phyloP scores from a whole-genome alignment of 2,888 invertebrate genomes.

The Eucera pruinosa region DNA sequence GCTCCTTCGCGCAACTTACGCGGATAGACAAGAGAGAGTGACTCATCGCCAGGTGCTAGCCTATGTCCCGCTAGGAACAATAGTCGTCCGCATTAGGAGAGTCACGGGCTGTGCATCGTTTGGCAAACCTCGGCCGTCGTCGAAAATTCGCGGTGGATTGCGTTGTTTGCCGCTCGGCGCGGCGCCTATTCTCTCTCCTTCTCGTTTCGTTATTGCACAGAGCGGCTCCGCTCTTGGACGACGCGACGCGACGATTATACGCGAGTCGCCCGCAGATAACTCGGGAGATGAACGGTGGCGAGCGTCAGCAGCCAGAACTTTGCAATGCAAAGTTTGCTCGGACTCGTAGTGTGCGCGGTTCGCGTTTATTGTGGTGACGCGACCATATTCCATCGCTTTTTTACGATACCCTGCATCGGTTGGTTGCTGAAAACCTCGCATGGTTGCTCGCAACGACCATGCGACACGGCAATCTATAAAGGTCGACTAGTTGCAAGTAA shows the following conservation, averaged over 20 bases:
- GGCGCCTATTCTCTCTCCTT: too few species aligned
- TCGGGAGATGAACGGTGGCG: conserved; percentile 10
- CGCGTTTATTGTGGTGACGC: conserved; percentile 1
- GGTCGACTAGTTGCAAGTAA: conserved; percentile 27
- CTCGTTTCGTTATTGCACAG: too few species aligned
- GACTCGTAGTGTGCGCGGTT: too few species aligned
- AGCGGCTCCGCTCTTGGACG: too few species aligned
- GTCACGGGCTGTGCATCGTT: conserved; percentile 8
- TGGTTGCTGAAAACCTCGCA: too few species aligned
- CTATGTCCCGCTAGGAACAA: conserved; percentile 41
- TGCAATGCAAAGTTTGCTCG: conserved; percentile 34
- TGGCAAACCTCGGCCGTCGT: conserved; percentile 13
- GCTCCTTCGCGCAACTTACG: conserved; percentile 19
- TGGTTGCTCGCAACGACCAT: background rate
- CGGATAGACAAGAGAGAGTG: conserved; percentile 33
- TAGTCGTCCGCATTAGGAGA: conserved; percentile 29
- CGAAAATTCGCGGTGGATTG: conserved; percentile 21
- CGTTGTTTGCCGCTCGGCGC: too few species aligned
- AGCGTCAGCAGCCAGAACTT: conserved; percentile 7
- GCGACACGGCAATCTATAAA: conserved; percentile 3
- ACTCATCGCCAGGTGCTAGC: conserved; percentile 55
- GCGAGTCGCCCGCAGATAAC: conserved; percentile 17
- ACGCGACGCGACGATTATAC: conserved; percentile 20
- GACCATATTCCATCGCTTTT: background rate
- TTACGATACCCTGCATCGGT: too few species aligned